Conservation (phyloP, 1,140 invertebrate species). For the Zaprionus africanus region DNA sequence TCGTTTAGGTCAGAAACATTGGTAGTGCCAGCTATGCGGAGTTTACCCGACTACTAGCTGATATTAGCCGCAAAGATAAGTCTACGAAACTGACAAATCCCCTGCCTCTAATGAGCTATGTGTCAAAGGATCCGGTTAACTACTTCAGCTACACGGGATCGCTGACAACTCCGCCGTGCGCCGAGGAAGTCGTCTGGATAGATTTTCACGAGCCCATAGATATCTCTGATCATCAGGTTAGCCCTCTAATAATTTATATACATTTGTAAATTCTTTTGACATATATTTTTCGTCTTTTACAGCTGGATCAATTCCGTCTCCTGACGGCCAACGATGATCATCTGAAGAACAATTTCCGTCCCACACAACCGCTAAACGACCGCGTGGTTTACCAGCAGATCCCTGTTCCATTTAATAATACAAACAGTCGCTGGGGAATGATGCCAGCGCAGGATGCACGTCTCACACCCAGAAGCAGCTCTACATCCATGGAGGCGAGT, state of each 20-base stretch:
- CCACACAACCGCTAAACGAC: slow-evolving; percentile 89
- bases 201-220: slow-evolving; percentile 91
- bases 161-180: slow-evolving; percentile 95
- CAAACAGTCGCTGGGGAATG: slow-evolving; percentile 25
- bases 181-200: slow-evolving; percentile 95
- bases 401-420: background rate
- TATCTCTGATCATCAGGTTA: slow-evolving; percentile 91
- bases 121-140: slow-evolving; percentile 86
- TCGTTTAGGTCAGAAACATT: slow-evolving; percentile 31
- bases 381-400: slow-evolving; percentile 85
- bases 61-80: slow-evolving; percentile 86
- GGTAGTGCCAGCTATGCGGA: slow-evolving; percentile 85
- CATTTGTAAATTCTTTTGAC: background rate
- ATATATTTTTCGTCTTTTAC: slow-evolving; percentile 31
- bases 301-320: slow-evolving; percentile 91
- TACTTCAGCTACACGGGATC: slow-evolving; percentile 95
- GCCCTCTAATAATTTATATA: background rate
- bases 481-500: background rate
- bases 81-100: slow-evolving; percentile 84
- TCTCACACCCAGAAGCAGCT: slow-evolving; percentile 4
- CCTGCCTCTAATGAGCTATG: slow-evolving; percentile 86
- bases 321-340: slow-evolving; percentile 88
- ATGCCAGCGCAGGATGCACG: slow-evolving; percentile 51
- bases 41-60: slow-evolving; percentile 86
- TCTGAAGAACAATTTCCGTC: slow-evolving; percentile 91